These are phyloP conservation scores for Malurus splendens DNA, from an alignment of 2,797 vertebrate species.

Conservation along the genomic window DNA sequence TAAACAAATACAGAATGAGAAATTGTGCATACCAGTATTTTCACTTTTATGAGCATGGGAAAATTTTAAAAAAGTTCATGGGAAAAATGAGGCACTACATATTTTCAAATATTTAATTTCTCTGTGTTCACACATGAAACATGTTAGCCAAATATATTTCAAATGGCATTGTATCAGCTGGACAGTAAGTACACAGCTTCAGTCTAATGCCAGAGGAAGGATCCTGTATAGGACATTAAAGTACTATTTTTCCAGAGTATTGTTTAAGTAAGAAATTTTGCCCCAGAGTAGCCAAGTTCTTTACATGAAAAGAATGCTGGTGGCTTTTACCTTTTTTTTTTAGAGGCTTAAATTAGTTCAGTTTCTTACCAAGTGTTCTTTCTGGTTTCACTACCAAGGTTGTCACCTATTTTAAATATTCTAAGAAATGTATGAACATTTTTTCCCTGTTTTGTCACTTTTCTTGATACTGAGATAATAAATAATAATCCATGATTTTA, in stretches of 20 bases:
- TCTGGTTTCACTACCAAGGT: background rate
- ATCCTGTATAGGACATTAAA: background rate
- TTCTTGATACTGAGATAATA: constrained; percentile 11
- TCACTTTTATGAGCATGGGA: constrained; percentile 1
- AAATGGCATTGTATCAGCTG: background rate
- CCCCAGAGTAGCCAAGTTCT: background rate
- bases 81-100: background rate
- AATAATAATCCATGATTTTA: constrained; percentile 11
- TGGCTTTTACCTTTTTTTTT: background rate
- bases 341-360: background rate
- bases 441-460: constrained; percentile 14
- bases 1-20: constrained; percentile 27
- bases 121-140: background rate
- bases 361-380: background rate
- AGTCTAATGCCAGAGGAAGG: background rate
- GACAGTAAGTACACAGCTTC: background rate
- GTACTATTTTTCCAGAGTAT: background rate
- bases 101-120: constrained; percentile 20
- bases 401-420: background rate
- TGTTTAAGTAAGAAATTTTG: background rate
- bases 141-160: background rate
- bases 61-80: background rate
- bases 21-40: background rate
- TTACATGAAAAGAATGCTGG: background rate
- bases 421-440: background rate